Evolutionary conservation across 2,113 vertebrate genomes (phyloP).

Genomic region (Zootoca vivipara): DNA sequence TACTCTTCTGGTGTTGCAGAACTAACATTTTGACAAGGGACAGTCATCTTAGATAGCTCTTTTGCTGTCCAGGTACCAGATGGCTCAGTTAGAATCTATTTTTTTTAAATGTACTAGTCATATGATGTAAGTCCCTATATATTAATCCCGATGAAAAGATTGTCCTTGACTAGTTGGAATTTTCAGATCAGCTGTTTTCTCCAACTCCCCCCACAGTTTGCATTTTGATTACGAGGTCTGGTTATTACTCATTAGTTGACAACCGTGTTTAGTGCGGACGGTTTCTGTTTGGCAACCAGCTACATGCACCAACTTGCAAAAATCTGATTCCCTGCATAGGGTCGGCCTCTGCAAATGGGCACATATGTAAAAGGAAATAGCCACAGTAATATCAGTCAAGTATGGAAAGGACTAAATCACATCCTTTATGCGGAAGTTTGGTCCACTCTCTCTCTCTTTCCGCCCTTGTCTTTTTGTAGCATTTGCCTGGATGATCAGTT

Average conservation of each 20-base stretch:
- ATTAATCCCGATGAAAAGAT: background rate
- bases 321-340: background rate
- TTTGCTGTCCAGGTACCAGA: background rate
- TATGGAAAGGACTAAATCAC: background rate
- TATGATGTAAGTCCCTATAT: too few relatives aligned
- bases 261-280: background rate
- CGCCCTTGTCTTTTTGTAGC: background rate
- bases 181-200: background rate
- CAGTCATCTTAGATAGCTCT: background rate
- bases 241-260: background rate
- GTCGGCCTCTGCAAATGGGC: background rate
- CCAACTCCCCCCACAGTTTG: background rate
- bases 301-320: background rate
- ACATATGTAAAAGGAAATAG: background rate
- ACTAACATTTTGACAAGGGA: background rate
- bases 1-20: too few relatives aligned
- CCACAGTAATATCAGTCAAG: background rate
- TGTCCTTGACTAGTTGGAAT: background rate
- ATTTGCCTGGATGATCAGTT: background rate
- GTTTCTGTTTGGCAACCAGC: background rate
- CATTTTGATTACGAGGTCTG: background rate
- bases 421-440: background rate
- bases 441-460: background rate
- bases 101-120: background rate
- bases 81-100: background rate